A percentile compares a stretch with the other conserved stretches of the same genome.
Evolutionary conservation across 1,140 invertebrate species (phyloP).

Genomic region (Calycopis cecrops): DNA sequence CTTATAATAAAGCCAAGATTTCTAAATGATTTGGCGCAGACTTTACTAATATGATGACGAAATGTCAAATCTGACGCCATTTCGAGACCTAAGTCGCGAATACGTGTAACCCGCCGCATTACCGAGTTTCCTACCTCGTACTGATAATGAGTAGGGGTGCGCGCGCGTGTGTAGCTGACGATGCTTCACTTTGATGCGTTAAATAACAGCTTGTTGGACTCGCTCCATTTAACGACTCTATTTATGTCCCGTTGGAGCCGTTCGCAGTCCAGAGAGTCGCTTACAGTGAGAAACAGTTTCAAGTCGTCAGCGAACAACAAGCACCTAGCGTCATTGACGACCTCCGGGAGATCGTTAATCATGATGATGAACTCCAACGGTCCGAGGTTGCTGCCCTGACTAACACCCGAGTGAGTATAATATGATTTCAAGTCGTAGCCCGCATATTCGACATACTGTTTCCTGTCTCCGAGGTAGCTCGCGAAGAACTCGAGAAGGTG

Average conservation of each 20-base stretch:
- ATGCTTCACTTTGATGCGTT: background rate
- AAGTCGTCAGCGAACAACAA: conserved; percentile 27
- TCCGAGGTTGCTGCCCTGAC: conserved; percentile 21
- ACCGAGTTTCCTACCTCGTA: background rate
- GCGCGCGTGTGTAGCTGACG: background rate
- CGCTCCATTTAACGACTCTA: conserved; percentile 15
- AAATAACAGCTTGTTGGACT: background rate
- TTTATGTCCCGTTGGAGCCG: conserved; percentile 17
- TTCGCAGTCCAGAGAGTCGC: conserved; percentile 13
- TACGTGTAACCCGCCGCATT: background rate
- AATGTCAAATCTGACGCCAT: too few relatives aligned
- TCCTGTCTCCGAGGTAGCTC: too few relatives aligned
- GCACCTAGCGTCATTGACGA: conserved; percentile 17
- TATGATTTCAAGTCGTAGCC: background rate
- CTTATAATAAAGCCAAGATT: too few relatives aligned
- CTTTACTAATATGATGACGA: too few relatives aligned
- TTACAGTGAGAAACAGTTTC: conserved; percentile 20
- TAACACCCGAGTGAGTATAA: too few relatives aligned
- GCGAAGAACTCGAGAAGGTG: too few relatives aligned
- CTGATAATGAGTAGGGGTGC: too few relatives aligned
- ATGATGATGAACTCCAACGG: conserved; percentile 21
- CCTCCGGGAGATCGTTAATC: conserved; percentile 22
- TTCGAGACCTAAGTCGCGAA: too few relatives aligned
- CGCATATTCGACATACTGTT: too few relatives aligned
- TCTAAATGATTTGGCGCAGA: too few relatives aligned